phyloP scores from a whole-genome alignment of 2,888 invertebrate genomes.

The Xanthia togata region DNA sequence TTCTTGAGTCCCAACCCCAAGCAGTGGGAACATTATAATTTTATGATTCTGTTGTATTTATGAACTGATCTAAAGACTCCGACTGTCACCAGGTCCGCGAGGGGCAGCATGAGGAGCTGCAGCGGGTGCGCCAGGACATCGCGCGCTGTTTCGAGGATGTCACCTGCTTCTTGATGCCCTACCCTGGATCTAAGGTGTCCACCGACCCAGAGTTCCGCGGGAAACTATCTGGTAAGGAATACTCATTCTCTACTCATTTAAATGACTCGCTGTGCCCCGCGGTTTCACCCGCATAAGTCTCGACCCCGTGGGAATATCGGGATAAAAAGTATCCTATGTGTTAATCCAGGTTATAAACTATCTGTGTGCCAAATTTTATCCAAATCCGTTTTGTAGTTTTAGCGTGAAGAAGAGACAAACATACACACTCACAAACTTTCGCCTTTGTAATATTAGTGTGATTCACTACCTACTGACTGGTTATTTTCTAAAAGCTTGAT shows the following conservation, averaged over 20 bases:
- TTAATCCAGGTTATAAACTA: too few species aligned
- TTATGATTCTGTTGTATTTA: not conserved
- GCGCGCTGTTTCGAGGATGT: slow-evolving; percentile 98
- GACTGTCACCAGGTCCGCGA: slow-evolving; percentile 91
- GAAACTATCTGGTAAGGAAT: slow-evolving; percentile 90
- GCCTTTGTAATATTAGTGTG: too few species aligned
- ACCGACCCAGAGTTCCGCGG: slow-evolving; percentile 99
- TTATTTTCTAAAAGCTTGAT: not conserved
- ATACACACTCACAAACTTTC: too few species aligned
- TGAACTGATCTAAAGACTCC: not conserved
- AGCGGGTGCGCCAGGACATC: slow-evolving; percentile 97
- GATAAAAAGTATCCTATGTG: too few species aligned
- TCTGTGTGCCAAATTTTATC: too few species aligned
- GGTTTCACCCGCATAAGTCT: too few species aligned
- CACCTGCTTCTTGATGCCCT: slow-evolving; percentile 99
- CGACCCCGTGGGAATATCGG: too few species aligned
- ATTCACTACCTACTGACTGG: not conserved
- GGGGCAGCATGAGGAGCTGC: slow-evolving; percentile 98
- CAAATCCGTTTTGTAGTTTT: too few species aligned
- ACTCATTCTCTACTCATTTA: too few species aligned
- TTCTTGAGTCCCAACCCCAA: not conserved
- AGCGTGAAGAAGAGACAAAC: too few species aligned
- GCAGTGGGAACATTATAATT: not conserved
- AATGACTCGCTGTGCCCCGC: not conserved
- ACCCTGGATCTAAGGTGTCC: slow-evolving; percentile 98